These are phyloP conservation scores for Lasioglossum lativentre DNA, from an alignment of 2,888 invertebrate species.

Conservation along the genomic window DNA sequence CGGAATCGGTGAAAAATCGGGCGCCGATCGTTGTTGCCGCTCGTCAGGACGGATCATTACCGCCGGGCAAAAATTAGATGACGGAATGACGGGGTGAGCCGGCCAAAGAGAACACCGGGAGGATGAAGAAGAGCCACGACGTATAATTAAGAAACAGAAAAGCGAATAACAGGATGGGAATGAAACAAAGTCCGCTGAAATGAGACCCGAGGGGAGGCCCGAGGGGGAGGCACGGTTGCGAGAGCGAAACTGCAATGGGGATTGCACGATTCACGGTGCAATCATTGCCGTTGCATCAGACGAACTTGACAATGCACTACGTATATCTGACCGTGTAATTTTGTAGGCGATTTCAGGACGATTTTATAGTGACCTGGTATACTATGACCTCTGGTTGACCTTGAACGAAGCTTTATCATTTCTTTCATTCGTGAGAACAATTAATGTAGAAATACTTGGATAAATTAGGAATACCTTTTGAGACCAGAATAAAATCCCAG, in stretches of 20 bases:
- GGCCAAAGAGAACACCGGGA: constrained; percentile 11
- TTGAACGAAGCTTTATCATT: neutral
- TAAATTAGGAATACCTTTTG: neutral
- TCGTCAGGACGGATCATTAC: constrained; percentile 39
- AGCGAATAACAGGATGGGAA: constrained; percentile 26
- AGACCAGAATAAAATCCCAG: neutral
- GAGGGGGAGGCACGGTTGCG: neutral
- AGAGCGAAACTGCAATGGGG: neutral
- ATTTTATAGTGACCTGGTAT: neutral
- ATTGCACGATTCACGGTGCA: constrained; percentile 14
- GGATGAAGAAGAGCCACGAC: neutral
- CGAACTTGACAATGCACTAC: neutral
- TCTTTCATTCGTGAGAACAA: no score
- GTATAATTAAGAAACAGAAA: constrained; percentile 36
- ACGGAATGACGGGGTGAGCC: constrained; percentile 23
- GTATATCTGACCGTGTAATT: neutral
- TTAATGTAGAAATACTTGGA: neutral
- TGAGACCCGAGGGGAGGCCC: neutral
- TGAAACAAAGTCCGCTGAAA: constrained; percentile 23
- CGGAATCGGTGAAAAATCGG: constrained; percentile 49
- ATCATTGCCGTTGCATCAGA: neutral
- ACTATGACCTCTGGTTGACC: neutral
- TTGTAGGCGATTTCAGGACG: neutral
- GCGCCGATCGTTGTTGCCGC: constrained; percentile 19
- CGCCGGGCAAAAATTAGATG: constrained; percentile 23